Evolutionary conservation across 2,888 invertebrate species (phyloP).

Genomic region (Ormyrus labotus): DNA sequence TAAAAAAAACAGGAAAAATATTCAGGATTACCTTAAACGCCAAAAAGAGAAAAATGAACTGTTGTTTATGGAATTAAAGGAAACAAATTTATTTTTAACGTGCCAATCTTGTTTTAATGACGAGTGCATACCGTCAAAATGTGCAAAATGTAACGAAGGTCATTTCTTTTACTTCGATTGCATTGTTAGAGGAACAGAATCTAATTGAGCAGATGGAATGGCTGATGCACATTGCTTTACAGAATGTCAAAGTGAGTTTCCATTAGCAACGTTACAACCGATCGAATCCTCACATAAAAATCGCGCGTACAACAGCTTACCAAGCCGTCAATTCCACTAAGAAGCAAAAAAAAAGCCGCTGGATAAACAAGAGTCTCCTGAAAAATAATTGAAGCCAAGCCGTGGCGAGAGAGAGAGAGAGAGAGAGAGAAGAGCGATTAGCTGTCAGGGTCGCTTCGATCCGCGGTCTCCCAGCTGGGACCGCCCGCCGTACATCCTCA

Average conservation of each 20-base stretch:
- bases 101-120: conserved; percentile 79
- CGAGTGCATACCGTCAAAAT: conserved; percentile 75
- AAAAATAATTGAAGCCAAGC: conserved; percentile 13
- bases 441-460: conserved; percentile 23
- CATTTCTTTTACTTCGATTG: conserved; percentile 77
- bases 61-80: conserved; percentile 66
- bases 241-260: conserved; percentile 71
- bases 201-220: conserved; percentile 74
- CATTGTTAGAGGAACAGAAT: conserved; percentile 72
- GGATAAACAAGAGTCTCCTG: not conserved
- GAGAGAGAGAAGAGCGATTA: conserved; percentile 27
- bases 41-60: conserved; percentile 66
- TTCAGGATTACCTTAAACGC: conserved; percentile 66
- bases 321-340: no score
- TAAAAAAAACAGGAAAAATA: conserved; percentile 68
- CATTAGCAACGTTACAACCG: conserved; percentile 68
- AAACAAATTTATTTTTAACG: conserved; percentile 70
- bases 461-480: not conserved
- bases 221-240: conserved; percentile 75
- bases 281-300: no score
- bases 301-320: no score
- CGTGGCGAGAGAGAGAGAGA: not conserved
- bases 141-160: conserved; percentile 72
- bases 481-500: not conserved
- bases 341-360: no score